These are phyloP conservation scores for Corynorhinus townsendii DNA, from an alignment of 2,113 vertebrate genomes.

Conservation along the genomic window DNA sequence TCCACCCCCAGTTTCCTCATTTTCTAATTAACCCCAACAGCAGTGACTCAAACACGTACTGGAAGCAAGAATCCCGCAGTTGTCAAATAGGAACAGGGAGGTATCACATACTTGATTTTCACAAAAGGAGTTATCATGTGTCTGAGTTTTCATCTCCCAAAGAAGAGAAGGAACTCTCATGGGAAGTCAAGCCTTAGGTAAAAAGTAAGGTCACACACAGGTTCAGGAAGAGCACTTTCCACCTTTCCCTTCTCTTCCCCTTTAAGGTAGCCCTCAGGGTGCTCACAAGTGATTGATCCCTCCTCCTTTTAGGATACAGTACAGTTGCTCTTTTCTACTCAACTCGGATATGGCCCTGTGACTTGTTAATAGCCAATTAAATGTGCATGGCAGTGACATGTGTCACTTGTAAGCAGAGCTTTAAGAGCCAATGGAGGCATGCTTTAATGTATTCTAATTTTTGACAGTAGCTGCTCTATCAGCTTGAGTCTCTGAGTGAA, in stretches of 20 bases:
- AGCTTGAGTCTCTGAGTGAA: not conserved
- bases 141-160: not conserved
- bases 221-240: not conserved
- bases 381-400: not conserved
- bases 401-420: not conserved
- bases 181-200: not conserved
- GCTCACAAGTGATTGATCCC: not conserved
- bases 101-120: not conserved
- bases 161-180: not conserved
- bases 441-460: not conserved
- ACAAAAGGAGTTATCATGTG: not conserved
- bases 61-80: constrained; percentile 18
- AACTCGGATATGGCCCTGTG: not conserved
- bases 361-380: not conserved
- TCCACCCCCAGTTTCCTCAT: not conserved
- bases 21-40: constrained; percentile 46
- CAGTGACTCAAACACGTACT: not conserved
- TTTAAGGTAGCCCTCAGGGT: not conserved
- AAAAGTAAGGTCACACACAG: not conserved
- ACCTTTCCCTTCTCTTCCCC: not conserved
- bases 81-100: constrained; percentile 9
- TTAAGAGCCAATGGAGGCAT: not conserved
- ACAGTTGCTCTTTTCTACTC: not conserved
- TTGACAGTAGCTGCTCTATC: not conserved
- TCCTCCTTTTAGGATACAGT: not conserved